Conservation (phyloP, 2,797 vertebrate species). For the Sebastes itinus region DNA sequence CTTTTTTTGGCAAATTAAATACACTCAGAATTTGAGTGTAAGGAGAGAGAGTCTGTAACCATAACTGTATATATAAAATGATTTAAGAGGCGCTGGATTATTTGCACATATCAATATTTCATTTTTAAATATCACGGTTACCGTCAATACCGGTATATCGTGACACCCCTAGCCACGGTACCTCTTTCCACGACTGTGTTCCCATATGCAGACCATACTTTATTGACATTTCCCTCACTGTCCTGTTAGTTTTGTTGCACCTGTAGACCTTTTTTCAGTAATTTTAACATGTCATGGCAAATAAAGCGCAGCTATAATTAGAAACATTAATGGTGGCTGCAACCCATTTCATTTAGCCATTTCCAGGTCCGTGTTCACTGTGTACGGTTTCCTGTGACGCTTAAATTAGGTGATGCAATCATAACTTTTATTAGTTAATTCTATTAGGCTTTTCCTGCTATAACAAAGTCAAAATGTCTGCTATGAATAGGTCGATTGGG, state of each 20-base stretch:
- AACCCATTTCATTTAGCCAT: background rate
- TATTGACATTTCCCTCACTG: background rate
- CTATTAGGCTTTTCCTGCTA: background rate
- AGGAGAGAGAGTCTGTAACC: too few relatives aligned
- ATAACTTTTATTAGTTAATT: background rate
- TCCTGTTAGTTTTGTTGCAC: background rate
- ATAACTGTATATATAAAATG: background rate
- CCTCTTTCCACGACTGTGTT: background rate
- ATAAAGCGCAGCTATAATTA: background rate
- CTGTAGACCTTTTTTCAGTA: background rate
- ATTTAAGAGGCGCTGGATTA: too few relatives aligned
- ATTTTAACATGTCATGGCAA: background rate
- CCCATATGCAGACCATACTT: background rate
- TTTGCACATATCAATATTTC: too few relatives aligned
- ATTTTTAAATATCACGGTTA: too few relatives aligned
- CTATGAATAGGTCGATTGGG: background rate
- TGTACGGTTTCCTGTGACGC: background rate
- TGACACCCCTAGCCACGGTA: too few relatives aligned
- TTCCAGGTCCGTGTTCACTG: background rate
- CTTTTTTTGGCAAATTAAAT: too few relatives aligned
- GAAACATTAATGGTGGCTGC: background rate
- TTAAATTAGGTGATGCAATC: background rate
- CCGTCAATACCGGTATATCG: too few relatives aligned
- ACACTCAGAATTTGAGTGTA: too few relatives aligned
- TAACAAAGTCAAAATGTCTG: background rate